Base-by-base conservation (phyloP, 1,140 invertebrate species). In the Drosophila watanabei region DNA sequence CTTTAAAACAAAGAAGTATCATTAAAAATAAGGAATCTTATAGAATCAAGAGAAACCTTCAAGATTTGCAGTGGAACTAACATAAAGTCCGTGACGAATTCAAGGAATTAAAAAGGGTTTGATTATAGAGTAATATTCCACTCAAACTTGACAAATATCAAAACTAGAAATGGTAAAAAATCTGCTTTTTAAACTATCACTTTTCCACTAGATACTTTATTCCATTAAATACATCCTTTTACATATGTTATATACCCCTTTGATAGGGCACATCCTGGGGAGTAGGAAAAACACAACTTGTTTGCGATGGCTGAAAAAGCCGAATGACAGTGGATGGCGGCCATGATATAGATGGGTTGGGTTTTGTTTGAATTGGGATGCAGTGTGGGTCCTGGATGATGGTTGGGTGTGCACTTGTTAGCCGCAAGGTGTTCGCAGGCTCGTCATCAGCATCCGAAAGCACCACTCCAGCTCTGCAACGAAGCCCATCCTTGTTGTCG, bases 391-490 rank as follows among this genome's bases (percentile, higher is more conserved):
- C 6, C 5, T 24, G 54, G 54, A 4, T 7, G 14, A 16, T n/a
- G 35, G 28, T 9, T 57, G 32, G 51, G 41, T 39, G 64, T 89
- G 82, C 85, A 89, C 82, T 89, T 90, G 85, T 64, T 60, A 60
- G 86, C 86, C 86, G 75, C 86, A 86, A 90, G 86, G 86, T 86
- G 79, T 79, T 66, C 39, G 69, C 57, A 43, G 56, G 54, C 59
- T 60, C 77, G 64, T 52, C 75, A 78, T 35, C 63, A 45, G 30
- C 54, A 61, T 56, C 32, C 13, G 32, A 64, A 14, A 30, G 14
- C 11, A 35, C 11, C 24, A 54, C 71, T 62, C 39, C 63, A 64
- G 37, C 54, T 51, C 24, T 24, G 24, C 24, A 24, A 24, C 43
- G n/a, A 35, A 45, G 62, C 56, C 43, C 24, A 51, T 35, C 60